Conservation (phyloP, 1,140 invertebrate species). For the Drosophila nasuta region DNA sequence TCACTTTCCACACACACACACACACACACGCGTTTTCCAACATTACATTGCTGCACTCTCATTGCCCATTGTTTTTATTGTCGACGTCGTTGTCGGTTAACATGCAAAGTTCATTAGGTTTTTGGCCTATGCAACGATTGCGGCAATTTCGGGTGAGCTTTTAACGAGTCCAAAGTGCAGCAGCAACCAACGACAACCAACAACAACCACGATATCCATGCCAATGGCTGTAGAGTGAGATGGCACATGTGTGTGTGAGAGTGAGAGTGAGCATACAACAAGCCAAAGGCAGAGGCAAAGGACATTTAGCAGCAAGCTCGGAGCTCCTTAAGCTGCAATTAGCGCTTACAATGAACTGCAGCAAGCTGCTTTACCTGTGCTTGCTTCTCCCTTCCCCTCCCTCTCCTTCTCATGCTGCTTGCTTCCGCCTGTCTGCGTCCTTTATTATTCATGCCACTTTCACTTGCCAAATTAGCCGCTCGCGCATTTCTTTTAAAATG, state of each 20-base stretch:
- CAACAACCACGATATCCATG: conserved; percentile 12
- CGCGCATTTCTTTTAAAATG: conserved; percentile 78
- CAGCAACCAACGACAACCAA: conserved; percentile 38
- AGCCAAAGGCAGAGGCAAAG: conserved; percentile 38
- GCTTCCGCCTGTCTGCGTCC: conserved; percentile 35
- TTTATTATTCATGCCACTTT: conserved; percentile 80
- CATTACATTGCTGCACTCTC: too few relatives aligned
- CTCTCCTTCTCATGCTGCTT: conserved; percentile 7
- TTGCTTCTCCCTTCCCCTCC: background rate
- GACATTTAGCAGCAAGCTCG: conserved; percentile 50
- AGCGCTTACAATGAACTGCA: conserved; percentile 67
- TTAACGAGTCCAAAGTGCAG: conserved; percentile 66
- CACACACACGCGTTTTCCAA: too few relatives aligned
- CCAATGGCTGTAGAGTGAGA: conserved; percentile 19
- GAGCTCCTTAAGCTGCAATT: conserved; percentile 76
- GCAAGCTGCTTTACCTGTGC: conserved; percentile 21
- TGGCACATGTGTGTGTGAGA: background rate
- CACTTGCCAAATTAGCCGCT: conserved; percentile 80
- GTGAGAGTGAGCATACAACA: conserved; percentile 6
- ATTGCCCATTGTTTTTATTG: conserved; percentile 60
- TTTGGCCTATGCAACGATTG: conserved; percentile 75
- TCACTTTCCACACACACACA: background rate
- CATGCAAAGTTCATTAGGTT: conserved; percentile 82
- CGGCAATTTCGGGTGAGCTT: conserved; percentile 46
- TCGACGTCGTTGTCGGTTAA: conserved; percentile 46